phyloP scores from a whole-genome alignment of 2,113 vertebrate genomes.

The Python bivittatus region DNA sequence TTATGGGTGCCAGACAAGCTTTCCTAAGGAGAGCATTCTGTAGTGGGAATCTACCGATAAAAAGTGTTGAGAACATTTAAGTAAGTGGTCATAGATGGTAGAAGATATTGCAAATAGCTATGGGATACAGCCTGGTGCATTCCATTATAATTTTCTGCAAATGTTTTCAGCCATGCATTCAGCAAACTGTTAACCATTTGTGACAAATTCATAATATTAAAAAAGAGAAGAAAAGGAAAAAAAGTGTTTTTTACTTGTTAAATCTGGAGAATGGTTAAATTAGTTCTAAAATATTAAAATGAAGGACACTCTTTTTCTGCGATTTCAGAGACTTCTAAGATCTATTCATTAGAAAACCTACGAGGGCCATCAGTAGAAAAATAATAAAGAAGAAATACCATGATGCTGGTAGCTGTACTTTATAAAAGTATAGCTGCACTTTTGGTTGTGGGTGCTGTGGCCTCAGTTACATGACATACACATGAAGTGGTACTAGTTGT shows the following conservation, averaged over 20 bases:
- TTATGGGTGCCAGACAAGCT: not conserved
- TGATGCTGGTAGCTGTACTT: not conserved
- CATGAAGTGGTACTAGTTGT: not conserved
- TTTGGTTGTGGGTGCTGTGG: not conserved
- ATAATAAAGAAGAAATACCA: not conserved
- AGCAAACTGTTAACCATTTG: not conserved
- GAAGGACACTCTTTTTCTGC: not conserved
- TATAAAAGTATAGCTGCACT: not conserved
- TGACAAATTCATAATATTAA: not conserved
- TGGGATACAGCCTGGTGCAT: not conserved
- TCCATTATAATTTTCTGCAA: not conserved
- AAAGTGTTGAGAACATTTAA: not conserved
- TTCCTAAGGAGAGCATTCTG: not conserved
- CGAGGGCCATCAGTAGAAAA: not conserved
- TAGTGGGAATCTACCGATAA: not conserved
- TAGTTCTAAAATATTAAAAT: constrained; percentile 36
- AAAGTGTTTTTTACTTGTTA: not conserved
- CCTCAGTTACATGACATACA: not conserved
- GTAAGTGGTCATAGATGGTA: constrained; percentile 19
- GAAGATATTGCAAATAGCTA: not conserved
- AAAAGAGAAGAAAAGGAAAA: not conserved
- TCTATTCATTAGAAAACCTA: not conserved
- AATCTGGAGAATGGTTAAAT: not conserved
- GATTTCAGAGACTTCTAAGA: not conserved
- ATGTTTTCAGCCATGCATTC: not conserved